Evolutionary conservation across 2,797 vertebrate genomes (phyloP).

Genomic region (Enteromius thamalakanensis): DNA sequence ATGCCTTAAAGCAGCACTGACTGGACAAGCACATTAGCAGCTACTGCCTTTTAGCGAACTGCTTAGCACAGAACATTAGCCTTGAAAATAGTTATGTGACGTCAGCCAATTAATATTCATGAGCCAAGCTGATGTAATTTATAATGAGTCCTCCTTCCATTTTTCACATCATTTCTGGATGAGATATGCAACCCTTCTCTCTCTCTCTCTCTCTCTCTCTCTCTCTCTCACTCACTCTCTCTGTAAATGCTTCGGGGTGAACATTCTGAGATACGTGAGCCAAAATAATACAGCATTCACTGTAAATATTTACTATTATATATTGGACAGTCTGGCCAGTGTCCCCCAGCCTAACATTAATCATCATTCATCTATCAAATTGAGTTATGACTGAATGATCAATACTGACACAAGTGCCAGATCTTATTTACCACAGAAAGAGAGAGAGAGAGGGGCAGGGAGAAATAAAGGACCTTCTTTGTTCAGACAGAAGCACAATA

Average conservation of each 20-base stretch:
- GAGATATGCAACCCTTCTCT: background rate
- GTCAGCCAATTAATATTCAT: conserved; percentile 33
- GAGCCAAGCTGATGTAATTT: conserved; percentile 15
- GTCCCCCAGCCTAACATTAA: conserved; percentile 62
- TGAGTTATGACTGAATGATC: conserved; percentile 67
- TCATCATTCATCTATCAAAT: conserved; percentile 66
- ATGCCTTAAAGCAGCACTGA: background rate
- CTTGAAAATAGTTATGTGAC: background rate
- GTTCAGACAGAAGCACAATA: conserved; percentile 26
- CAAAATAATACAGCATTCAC: conserved; percentile 72
- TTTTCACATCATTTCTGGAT: background rate
- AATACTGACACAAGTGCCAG: conserved; percentile 63
- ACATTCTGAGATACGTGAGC: conserved; percentile 71
- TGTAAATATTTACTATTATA: conserved; percentile 73
- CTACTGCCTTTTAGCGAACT: background rate
- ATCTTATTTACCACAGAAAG: conserved; percentile 63
- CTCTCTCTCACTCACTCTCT: too few relatives aligned
- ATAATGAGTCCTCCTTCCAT: background rate
- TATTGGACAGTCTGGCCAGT: conserved; percentile 56
- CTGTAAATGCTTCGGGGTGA: conserved; percentile 63
- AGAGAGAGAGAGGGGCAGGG: conserved; percentile 21
- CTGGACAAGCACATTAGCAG: background rate
- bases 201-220: background rate
- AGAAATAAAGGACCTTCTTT: background rate
- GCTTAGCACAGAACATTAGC: background rate